Percentiles rank a stretch among this genome's conserved stretches.
Evolutionary conservation across 2,888 invertebrate genomes (phyloP).

Genomic region (Hemicrepidius hirtus): DNA sequence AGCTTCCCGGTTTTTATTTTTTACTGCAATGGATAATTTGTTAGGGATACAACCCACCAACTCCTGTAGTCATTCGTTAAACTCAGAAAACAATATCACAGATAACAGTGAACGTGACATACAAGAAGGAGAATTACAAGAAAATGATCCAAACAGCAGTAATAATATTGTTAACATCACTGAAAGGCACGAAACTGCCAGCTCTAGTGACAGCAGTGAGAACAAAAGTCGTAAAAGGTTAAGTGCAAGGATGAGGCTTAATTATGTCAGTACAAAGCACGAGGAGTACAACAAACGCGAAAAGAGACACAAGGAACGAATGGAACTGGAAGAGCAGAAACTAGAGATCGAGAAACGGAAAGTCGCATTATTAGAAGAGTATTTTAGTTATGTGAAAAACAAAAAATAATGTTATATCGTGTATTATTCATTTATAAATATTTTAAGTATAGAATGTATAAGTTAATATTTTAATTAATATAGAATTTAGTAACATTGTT

Average conservation of each 20-base stretch:
- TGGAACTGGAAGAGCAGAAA: background rate
- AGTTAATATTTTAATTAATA: background rate
- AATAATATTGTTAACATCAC: no score
- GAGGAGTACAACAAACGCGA: background rate
- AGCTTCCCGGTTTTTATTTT: constrained; percentile 34
- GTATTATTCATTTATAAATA: background rate
- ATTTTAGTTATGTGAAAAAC: background rate
- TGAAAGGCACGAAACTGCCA: no score
- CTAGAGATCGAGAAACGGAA: background rate
- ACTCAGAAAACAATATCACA: constrained; percentile 49
- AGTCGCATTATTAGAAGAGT: background rate
- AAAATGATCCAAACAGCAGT: background rate
- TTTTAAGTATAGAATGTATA: no score
- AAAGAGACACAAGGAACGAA: no score
- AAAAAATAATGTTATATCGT: background rate
- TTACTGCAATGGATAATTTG: constrained; percentile 34
- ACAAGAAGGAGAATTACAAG: constrained; percentile 30
- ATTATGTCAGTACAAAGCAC: background rate
- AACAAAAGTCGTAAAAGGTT: background rate
- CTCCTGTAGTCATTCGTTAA: constrained; percentile 1
- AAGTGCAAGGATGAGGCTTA: background rate
- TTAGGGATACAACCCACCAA: constrained; percentile 14
- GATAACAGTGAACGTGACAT: no score
- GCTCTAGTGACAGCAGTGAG: no score
- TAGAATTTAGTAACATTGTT: background rate